Evolutionary conservation across 2,888 invertebrate genomes (phyloP), one percentile per base, ranked within the genome.

Genomic region (Pristionchus mayeri): DNA sequence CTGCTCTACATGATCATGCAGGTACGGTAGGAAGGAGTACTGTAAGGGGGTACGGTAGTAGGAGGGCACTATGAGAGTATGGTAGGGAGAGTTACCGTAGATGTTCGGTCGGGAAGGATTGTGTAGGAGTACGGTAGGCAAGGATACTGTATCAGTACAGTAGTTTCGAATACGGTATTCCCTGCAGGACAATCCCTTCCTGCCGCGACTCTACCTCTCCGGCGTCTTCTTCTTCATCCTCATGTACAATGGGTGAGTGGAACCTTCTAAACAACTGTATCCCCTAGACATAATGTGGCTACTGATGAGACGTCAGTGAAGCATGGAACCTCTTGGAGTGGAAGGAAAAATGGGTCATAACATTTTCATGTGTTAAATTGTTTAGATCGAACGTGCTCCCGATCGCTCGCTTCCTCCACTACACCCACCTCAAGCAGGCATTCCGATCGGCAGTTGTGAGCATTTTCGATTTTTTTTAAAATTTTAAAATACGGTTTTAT

Each of bases 201-300:
- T 98, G 92, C 96, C 98, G 0, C 96, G 97, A 91, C 95, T 99
- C 71, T 98, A 98, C 93, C 95, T 97, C 85, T 97, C 97, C 0
- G 99, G 99, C 3, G 96, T 97, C 37, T 99, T 91, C 94, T 99
- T 96, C 94, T 99, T 99, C 93, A 97, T 99, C 94, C 95, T 99
- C 87, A 96, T 99, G 96, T 99, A 99, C 93, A 98, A 97, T 0
- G 99, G 71, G 71, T 71, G 9, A 44, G 71, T 71, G n/a, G n/a
- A n/a, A n/a, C n/a, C n/a, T n/a, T 71, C 6, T 67, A 44, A 44
- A 44, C 6, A n/a, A n/a, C n/a, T n/a, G n/a, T n/a, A n/a, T n/a
- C n/a, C n/a, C n/a, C n/a, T n/a, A n/a, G n/a, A n/a, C n/a, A n/a
- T n/a, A n/a, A n/a, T n/a, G n/a, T n/a, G n/a, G n/a, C n/a, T n/a